Conservation (phyloP, 2,888 invertebrate species). For the Leucozona laternaria region DNA sequence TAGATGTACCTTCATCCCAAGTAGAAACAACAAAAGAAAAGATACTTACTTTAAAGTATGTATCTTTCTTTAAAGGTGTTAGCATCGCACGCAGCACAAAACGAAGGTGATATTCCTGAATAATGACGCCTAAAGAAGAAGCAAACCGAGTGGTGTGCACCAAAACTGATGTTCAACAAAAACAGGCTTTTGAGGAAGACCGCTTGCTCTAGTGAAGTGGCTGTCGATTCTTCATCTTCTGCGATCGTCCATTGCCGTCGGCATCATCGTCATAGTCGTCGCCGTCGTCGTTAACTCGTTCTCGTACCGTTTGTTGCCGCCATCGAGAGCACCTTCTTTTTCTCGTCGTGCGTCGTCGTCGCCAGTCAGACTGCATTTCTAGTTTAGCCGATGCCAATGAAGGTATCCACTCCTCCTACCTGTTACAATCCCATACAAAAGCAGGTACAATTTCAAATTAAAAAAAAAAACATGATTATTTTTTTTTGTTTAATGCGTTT, state of each 20-base stretch:
- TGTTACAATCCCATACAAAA: slow-evolving; percentile 52
- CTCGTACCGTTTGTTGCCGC: slow-evolving; percentile 12
- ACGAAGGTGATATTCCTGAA: slow-evolving; percentile 58
- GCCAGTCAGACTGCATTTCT: slow-evolving; percentile 73
- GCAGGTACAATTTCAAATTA: slow-evolving; percentile 50
- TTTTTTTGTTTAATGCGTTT: slow-evolving; percentile 10
- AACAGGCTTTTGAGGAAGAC: slow-evolving; percentile 62
- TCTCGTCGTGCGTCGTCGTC: too few relatives aligned
- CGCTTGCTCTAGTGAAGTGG: slow-evolving; percentile 56
- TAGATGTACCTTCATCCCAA: neutral
- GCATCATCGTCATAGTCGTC: neutral
- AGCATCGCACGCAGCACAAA: slow-evolving; percentile 55
- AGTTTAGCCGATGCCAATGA: slow-evolving; percentile 49
- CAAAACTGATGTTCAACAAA: slow-evolving; percentile 8
- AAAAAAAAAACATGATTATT: slow-evolving; percentile 27
- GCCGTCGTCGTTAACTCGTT: neutral
- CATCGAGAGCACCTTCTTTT: slow-evolving; percentile 9
- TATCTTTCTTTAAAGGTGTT: slow-evolving; percentile 65
- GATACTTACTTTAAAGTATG: slow-evolving; percentile 11
- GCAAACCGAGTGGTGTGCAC: slow-evolving; percentile 63
- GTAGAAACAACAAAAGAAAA: neutral
- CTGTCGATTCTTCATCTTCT: slow-evolving; percentile 49
- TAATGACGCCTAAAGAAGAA: slow-evolving; percentile 46
- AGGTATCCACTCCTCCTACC: slow-evolving; percentile 44
- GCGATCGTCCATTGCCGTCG: neutral